A percentile compares a stretch with the other conserved stretches of the same genome.
Evolutionary conservation across 2,113 vertebrate genomes (phyloP).

Genomic region (Brevimyrus niger): DNA sequence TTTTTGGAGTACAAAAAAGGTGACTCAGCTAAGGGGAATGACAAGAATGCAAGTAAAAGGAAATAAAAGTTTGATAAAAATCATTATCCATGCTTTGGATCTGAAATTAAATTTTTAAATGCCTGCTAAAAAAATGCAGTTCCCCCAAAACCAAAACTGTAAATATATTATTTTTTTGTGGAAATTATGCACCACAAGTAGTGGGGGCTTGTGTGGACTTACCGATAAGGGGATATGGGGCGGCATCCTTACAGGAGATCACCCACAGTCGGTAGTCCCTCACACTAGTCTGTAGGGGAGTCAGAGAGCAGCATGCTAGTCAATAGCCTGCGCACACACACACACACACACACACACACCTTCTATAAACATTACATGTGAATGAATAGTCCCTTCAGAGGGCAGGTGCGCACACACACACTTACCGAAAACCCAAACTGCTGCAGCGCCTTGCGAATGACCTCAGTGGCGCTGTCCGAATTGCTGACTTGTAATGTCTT

Average conservation of each 20-base stretch:
- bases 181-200: neutral
- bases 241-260: conserved; percentile 84
- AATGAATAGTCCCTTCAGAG: neutral
- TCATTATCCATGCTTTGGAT: neutral
- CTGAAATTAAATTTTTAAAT: neutral
- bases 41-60: neutral
- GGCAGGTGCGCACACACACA: conserved; percentile 6
- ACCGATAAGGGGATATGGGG: conserved; percentile 95
- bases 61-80: neutral
- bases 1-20: neutral
- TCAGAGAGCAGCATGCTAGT: conserved; percentile 8
- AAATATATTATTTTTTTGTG: neutral
- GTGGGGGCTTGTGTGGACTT: conserved; percentile 41
- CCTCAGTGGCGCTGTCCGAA: conserved; percentile 75
- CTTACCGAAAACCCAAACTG: conserved; percentile 85
- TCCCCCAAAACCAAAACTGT: neutral
- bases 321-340: neutral
- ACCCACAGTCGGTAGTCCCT: conserved; percentile 91
- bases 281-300: conserved; percentile 66
- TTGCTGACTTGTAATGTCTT: conserved; percentile 82
- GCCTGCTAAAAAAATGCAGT: neutral
- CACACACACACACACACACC: neutral
- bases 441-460: conserved; percentile 76
- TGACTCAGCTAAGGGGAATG: neutral
- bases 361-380: neutral